Conservation (phyloP, 2,113 vertebrate species). For the Lophura nycthemera region DNA sequence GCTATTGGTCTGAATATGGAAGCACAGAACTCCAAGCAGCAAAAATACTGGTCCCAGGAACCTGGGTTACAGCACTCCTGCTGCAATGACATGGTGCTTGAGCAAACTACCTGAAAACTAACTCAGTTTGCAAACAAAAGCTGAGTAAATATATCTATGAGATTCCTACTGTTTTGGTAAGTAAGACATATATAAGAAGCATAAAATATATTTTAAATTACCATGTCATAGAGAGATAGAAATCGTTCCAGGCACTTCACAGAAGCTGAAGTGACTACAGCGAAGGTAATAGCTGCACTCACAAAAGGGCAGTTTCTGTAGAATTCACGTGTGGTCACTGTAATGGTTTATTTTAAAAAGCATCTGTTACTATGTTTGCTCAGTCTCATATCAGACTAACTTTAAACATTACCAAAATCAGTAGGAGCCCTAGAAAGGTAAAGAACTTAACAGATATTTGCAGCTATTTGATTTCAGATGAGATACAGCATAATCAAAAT, state of each 20-base stretch:
- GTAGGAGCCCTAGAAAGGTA: neutral
- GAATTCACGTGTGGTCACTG: neutral
- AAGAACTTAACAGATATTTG: neutral
- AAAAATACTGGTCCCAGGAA: neutral
- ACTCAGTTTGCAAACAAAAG: neutral
- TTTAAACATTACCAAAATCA: neutral
- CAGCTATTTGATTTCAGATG: neutral
- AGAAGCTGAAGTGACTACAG: neutral
- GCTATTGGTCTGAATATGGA: neutral
- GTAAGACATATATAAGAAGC: neutral
- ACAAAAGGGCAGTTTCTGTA: neutral
- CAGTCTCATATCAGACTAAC: neutral
- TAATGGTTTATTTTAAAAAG: neutral
- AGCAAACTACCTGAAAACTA: neutral
- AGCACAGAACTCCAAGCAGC: neutral
- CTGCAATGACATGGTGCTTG: neutral
- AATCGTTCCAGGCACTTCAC: neutral
- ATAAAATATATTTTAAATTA: neutral
- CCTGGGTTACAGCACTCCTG: neutral
- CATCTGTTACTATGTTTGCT: neutral
- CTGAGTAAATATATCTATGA: neutral
- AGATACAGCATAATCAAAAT: neutral
- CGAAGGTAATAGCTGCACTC: neutral
- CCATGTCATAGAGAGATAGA: accelerated
- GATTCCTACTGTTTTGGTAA: neutral